phyloP scores from a whole-genome alignment of 2,113 vertebrate species.

The Romanogobio albipinnatus region DNA sequence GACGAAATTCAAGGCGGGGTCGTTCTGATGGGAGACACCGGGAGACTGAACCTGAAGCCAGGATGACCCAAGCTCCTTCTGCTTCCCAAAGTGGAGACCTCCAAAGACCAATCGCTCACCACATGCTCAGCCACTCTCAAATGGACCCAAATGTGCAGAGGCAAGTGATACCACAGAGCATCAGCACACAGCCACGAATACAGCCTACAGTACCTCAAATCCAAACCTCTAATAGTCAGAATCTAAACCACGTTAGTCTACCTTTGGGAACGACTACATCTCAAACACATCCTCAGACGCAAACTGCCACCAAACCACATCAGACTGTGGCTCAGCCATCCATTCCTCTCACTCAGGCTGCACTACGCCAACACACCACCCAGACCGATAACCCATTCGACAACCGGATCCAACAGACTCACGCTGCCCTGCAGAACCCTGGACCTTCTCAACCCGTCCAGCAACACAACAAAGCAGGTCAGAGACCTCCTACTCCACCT shows the following conservation, averaged over 20 bases:
- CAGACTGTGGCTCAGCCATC: background rate
- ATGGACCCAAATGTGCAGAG: constrained; percentile 53
- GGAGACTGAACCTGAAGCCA: no score
- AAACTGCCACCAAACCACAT: constrained; percentile 54
- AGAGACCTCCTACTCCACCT: constrained; percentile 65
- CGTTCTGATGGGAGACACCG: background rate
- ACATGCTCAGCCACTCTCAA: constrained; percentile 45
- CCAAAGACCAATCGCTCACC: constrained; percentile 18
- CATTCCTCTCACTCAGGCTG: constrained; percentile 66
- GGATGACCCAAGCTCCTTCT: background rate
- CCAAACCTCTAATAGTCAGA: constrained; percentile 55
- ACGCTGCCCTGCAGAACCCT: constrained; percentile 63
- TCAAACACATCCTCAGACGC: constrained; percentile 47
- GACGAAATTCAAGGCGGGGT: background rate
- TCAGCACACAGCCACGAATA: constrained; percentile 47
- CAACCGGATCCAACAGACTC: constrained; percentile 69
- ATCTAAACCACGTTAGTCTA: constrained; percentile 47
- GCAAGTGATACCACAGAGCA: constrained; percentile 49
- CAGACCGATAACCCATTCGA: constrained; percentile 58
- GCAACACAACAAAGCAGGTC: constrained; percentile 8
- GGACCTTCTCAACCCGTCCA: constrained; percentile 44
- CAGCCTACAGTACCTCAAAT: constrained; percentile 60
- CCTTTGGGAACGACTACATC: constrained; percentile 10
- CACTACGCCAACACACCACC: constrained; percentile 65
- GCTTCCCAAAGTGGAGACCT: constrained; percentile 33